Percentiles rank a stretch among this genome's conserved stretches.
Evolutionary conservation across 92 coral and sea anemone genomes (phyloP).

Genomic region (Porites rus): DNA sequence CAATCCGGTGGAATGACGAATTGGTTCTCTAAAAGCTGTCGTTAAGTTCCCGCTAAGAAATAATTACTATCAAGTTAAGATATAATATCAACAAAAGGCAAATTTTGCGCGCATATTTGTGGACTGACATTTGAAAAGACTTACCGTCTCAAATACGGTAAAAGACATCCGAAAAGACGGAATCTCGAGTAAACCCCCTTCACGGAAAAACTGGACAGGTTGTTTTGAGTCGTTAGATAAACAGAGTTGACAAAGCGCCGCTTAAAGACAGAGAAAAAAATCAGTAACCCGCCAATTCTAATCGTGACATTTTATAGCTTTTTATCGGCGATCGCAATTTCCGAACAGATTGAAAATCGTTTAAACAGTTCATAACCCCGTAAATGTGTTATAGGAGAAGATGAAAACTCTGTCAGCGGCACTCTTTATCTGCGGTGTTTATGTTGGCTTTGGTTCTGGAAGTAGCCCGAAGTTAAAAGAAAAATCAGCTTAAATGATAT

Average conservation of each 20-base stretch:
- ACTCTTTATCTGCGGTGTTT: not conserved
- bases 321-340: conserved; percentile 8
- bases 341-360: conserved; percentile 32
- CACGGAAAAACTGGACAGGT: not conserved
- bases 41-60: conserved; percentile 15
- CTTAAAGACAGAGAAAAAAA: not conserved
- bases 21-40: not conserved
- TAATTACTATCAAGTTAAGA: not conserved
- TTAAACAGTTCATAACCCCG: not conserved
- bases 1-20: not conserved
- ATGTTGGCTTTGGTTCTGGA: conserved; percentile 3
- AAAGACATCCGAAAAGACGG: not conserved
- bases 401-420: not conserved
- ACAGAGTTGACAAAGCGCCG: conserved; percentile 37
- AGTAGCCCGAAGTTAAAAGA: not conserved
- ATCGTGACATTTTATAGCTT: not conserved
- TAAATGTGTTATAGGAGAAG: not conserved
- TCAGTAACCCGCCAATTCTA: conserved; percentile 17
- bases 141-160: not conserved
- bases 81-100: not conserved
- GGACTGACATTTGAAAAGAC: too few species aligned
- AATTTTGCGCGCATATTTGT: not conserved
- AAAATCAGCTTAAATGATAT: too few species aligned
- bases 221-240: conserved; percentile 28
- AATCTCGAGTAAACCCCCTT: too few species aligned